Conservation (phyloP, 2,888 invertebrate genomes). For the Leucozona laternaria region DNA sequence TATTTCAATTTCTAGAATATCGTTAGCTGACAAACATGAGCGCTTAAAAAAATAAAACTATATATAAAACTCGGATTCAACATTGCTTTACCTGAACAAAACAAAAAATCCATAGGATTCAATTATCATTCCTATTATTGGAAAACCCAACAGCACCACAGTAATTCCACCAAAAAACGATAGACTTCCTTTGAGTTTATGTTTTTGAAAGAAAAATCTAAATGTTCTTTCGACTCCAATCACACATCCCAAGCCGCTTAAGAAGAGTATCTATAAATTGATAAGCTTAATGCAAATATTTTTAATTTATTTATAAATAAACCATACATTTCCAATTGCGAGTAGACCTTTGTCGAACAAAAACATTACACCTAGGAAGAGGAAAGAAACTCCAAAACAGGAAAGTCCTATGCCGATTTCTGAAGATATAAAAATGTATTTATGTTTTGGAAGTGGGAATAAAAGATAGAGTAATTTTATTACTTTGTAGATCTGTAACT, state of each 20-base stretch:
- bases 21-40: too few relatives aligned
- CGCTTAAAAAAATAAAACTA: too few relatives aligned
- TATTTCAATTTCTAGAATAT: too few relatives aligned
- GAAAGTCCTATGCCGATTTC: slow-evolving; percentile 99
- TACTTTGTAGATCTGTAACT: slow-evolving; percentile 93
- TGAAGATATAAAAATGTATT: slow-evolving; percentile 81
- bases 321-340: slow-evolving; percentile 97
- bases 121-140: slow-evolving; percentile 97
- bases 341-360: slow-evolving; percentile 98
- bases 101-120: slow-evolving; percentile 98
- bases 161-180: slow-evolving; percentile 97
- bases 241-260: slow-evolving; percentile 96
- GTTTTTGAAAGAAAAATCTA: slow-evolving; percentile 98
- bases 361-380: slow-evolving; percentile 96
- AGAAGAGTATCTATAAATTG: slow-evolving; percentile 94
- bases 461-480: slow-evolving; percentile 82
- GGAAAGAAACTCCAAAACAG: slow-evolving; percentile 97
- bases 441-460: background rate
- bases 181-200: slow-evolving; percentile 95
- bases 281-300: slow-evolving; percentile 46
- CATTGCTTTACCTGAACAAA: slow-evolving; percentile 88
- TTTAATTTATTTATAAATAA: slow-evolving; percentile 1
- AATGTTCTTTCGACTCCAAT: slow-evolving; percentile 98
- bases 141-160: slow-evolving; percentile 97
- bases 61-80: background rate